Percentiles rank a stretch among this genome's conserved stretches.
Conservation (phyloP, 2,797 vertebrate species). For the Pachyuromys duprasi region DNA sequence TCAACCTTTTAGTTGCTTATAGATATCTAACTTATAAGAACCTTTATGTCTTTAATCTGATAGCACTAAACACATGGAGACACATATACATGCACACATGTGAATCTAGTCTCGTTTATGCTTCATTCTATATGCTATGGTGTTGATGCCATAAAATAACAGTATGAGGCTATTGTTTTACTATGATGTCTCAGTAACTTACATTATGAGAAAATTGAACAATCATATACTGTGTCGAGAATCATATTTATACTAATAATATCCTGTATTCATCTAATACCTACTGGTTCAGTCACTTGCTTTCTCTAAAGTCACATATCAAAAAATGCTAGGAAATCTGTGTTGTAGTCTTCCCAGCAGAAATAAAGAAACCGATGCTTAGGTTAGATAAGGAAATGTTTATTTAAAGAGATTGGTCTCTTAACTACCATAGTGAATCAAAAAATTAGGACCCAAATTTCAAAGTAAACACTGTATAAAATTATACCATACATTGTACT, state of each 20-base stretch:
- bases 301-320: constrained; percentile 24
- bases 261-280: background rate
- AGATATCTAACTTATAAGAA: constrained; percentile 8
- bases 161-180: background rate
- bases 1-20: background rate
- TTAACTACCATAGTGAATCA: background rate
- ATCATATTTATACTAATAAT: background rate
- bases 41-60: background rate
- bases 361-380: constrained; percentile 14
- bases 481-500: background rate
- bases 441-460: background rate
- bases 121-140: background rate
- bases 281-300: background rate
- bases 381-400: background rate
- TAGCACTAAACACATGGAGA: background rate
- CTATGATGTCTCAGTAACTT: background rate
- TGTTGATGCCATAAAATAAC: background rate
- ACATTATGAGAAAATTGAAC: background rate
- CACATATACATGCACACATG: background rate
- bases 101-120: background rate
- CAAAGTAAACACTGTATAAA: background rate
- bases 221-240: background rate
- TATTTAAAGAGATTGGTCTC: background rate
- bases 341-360: background rate
- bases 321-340: background rate